Base-by-base conservation (phyloP, 2,797 vertebrate species). In the Clarias laeviceps region DNA sequence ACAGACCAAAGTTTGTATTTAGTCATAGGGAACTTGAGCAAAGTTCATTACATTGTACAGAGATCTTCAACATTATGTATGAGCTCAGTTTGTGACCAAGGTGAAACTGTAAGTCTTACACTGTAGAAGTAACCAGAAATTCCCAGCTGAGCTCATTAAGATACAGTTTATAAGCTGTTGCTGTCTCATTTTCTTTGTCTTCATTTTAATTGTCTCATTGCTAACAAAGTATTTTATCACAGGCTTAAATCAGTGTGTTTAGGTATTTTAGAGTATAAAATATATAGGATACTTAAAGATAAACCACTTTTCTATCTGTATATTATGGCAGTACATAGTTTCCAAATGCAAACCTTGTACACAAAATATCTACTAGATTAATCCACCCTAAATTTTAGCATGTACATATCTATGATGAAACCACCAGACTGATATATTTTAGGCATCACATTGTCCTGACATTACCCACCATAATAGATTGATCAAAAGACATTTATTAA, bases 1-100 rank as follows among this genome's bases (percentile, higher is more conserved):
- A 90, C 87, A 8, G 95, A 93, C 84, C 95, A 96, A 97, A 96
- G 96, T 94, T 96, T 94, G 90, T 65, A 87, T 91, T 89, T 93
- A 96, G 92, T 93, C 69, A 94, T 89, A 94, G 89, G 91, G 91
- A 90, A 88, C 85, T 70, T 3, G 92, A 89, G 80, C 93, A 93
- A 96, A 96, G 96, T 96, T 90, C 93, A 88, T 56, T 32, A 76
- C n/a, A 74, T 40, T 40, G 15, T 68, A 37, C 62, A 76, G 57
- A 24, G 29, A 70, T 50, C 6, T 24, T 32, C 22, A 24, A 5
- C 57, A 57, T 69, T 77, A 80, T 54, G 68, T 29, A 70, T 72
- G 37, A 50, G 27, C 76, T 54, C 15, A 68, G 70, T 82, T 57
- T 76, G 27, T 59, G 37, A 22, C 59, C 22, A 61, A 80, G 59